Percentiles rank a stretch among this genome's conserved stretches.
Conservation (phyloP, 2,888 invertebrate species). For the Hydrotaea cyrtoneurina region DNA sequence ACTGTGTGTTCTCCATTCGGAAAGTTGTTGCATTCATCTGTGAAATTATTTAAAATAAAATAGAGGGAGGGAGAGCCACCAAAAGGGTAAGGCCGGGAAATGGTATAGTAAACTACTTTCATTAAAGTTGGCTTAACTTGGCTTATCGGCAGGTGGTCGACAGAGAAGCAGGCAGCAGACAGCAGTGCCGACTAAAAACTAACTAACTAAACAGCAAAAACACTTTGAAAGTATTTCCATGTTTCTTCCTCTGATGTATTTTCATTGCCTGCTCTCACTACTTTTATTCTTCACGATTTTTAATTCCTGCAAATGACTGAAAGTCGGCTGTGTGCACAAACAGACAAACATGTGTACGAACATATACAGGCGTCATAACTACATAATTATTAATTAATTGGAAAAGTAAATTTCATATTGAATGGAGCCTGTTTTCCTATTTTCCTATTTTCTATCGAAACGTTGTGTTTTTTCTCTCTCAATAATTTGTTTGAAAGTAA, state of each 20-base stretch:
- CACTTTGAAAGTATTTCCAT: background rate
- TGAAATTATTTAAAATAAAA: slow-evolving; percentile 28
- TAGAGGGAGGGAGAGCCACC: background rate
- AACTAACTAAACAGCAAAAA: background rate
- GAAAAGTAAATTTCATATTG: slow-evolving; percentile 15
- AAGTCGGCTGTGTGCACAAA: background rate
- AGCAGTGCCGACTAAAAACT: background rate
- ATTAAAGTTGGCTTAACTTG: slow-evolving; percentile 38
- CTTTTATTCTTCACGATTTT: background rate
- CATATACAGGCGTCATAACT: no score
- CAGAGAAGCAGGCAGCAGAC: no score
- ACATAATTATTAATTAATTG: slow-evolving; percentile 16
- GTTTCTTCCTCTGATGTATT: background rate
- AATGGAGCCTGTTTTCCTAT: background rate
- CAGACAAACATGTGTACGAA: no score
- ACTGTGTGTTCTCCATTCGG: background rate
- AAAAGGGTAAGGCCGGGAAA: background rate
- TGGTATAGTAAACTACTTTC: slow-evolving; percentile 15
- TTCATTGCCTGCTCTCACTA: background rate
- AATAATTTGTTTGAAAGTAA: background rate
- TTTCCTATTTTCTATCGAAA: slow-evolving; percentile 9
- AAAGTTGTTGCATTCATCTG: slow-evolving; percentile 30
- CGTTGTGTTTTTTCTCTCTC: no score
- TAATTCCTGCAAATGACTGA: background rate
- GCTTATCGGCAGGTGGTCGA: background rate